These are phyloP conservation scores for Galendromus occidentalis DNA, from an alignment of 1,140 invertebrate species.

Conservation along the genomic window DNA sequence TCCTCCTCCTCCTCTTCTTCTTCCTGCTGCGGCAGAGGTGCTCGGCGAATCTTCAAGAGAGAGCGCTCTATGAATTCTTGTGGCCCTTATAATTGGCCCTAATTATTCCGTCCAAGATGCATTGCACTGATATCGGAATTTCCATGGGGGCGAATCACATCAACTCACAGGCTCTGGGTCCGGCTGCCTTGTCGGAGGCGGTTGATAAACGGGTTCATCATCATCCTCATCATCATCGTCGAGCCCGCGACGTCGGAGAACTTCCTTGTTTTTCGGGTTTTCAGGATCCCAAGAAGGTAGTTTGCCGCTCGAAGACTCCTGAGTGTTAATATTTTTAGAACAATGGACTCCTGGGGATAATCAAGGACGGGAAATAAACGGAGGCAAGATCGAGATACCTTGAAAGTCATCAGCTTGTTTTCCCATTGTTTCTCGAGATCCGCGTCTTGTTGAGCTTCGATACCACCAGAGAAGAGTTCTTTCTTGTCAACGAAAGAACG, in stretches of 20 bases:
- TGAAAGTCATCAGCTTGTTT: conserved; percentile 20
- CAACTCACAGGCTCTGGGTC: background rate
- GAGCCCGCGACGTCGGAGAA: conserved; percentile 12
- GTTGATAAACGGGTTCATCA: conserved; percentile 10
- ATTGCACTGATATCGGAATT: background rate
- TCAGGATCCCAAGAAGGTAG: conserved; percentile 21
- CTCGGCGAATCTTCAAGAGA: background rate
- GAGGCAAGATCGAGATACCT: conserved; percentile 19
- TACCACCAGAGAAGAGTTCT: conserved; percentile 27
- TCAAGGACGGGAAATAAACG: background rate
- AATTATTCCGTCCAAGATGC: background rate
- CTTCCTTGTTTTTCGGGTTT: conserved; percentile 21
- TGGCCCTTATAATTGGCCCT: background rate
- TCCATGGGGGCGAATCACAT: background rate
- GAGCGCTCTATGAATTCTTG: background rate
- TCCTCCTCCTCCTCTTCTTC: conserved; percentile 16
- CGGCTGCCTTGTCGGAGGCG: background rate
- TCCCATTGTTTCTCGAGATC: conserved; percentile 19
- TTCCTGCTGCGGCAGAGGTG: conserved; percentile 10
- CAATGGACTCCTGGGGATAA: background rate
- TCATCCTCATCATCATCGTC: conserved; percentile 15
- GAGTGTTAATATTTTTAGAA: background rate
- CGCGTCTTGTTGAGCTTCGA: conserved; percentile 18
- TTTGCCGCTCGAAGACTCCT: background rate
- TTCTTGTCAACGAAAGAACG: conserved; percentile 31